Base-by-base conservation (phyloP, 2,888 invertebrate genomes). In the Marasmarcha lunaedactyla region DNA sequence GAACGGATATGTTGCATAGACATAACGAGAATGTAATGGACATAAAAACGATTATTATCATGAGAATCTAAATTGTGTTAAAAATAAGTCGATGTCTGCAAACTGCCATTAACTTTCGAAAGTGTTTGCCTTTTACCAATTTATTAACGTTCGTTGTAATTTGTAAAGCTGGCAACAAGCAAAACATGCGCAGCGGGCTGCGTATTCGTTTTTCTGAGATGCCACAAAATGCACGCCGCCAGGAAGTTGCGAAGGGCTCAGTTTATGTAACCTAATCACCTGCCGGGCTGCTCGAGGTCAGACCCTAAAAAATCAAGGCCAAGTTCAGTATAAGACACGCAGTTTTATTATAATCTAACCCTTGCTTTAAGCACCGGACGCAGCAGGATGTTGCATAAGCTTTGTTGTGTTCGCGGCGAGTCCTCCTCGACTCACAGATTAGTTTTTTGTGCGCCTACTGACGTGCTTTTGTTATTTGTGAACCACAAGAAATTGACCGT, bases 241-340 rank as follows among this genome's bases (percentile, higher is more conserved):
- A 79, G 83, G 81, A 81, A 83, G 77, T 78, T 63, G 78, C 76
- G 78, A 69, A 67, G 72, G 70, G 59, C 71, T 71, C 67, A 77
- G 77, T 77, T 79, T 81, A 79, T 79, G 81, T 81, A 83, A 83
- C 77, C 72, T 77, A 83, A 83, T 83, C 83, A 83, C 81, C 83
- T 83, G 79, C 76, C 68, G 50, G 43, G 11, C 12, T 13, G 62
- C 60, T 68, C 71, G 71, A 73, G 77, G 76, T 70, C 72, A 72
- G 59, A 45, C 55, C 54, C 58, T 58, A 76, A 79, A 74, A 78
- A 77, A 77, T 68, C 78, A 81, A 81, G 81, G 81, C 64, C 68
- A 76, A 56, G 50, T 20, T 49, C 66, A 6, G 11, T 33, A 65
- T 59, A 59, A 73, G 60, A 57, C 76, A 67, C 61, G 59, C 62